Percentiles rank a stretch among this genome's conserved stretches.
These are phyloP conservation scores for Solen grandis DNA, from an alignment of 1,140 invertebrate species.

Conservation along the genomic window DNA sequence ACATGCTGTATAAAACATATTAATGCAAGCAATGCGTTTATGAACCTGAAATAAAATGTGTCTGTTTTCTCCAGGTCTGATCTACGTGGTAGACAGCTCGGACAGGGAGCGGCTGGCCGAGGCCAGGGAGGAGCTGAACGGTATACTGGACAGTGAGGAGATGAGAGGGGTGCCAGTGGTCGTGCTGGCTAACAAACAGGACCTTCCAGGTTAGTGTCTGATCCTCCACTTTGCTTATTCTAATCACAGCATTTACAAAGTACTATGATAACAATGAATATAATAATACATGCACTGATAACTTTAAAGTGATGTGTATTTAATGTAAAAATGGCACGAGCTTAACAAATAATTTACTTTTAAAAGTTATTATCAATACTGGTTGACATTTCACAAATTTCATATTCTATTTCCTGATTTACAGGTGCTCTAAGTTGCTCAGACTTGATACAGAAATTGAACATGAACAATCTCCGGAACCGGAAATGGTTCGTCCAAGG, in stretches of 20 bases:
- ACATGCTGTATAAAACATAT: background rate
- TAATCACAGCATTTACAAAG: too few relatives aligned
- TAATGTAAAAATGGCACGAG: too few relatives aligned
- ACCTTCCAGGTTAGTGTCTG: slow-evolving; percentile 67
- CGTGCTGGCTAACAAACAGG: slow-evolving; percentile 99
- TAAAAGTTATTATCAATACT: too few relatives aligned
- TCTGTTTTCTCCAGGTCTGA: slow-evolving; percentile 85
- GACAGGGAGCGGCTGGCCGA: slow-evolving; percentile 98
- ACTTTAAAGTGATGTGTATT: too few relatives aligned
- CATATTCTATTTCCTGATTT: too few relatives aligned
- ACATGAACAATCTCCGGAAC: slow-evolving; percentile 58
- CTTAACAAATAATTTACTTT: too few relatives aligned
- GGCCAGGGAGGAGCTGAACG: slow-evolving; percentile 93
- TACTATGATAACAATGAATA: too few relatives aligned
- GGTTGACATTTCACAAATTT: too few relatives aligned
- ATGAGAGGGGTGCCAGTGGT: slow-evolving; percentile 97
- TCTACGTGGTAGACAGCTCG: slow-evolving; percentile 99
- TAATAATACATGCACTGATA: too few relatives aligned
- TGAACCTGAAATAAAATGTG: background rate
- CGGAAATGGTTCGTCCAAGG: slow-evolving; percentile 73
- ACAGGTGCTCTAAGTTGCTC: slow-evolving; percentile 62
- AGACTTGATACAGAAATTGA: slow-evolving; percentile 63
- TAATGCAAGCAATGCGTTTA: background rate
- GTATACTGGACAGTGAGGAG: slow-evolving; percentile 92
- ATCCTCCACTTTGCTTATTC: slow-evolving; percentile 2